A percentile compares a stretch with the other conserved stretches of the same genome.
These are phyloP conservation scores for Nyleta sp. DNA, from an alignment of 2,888 invertebrate species.

Conservation along the genomic window DNA sequence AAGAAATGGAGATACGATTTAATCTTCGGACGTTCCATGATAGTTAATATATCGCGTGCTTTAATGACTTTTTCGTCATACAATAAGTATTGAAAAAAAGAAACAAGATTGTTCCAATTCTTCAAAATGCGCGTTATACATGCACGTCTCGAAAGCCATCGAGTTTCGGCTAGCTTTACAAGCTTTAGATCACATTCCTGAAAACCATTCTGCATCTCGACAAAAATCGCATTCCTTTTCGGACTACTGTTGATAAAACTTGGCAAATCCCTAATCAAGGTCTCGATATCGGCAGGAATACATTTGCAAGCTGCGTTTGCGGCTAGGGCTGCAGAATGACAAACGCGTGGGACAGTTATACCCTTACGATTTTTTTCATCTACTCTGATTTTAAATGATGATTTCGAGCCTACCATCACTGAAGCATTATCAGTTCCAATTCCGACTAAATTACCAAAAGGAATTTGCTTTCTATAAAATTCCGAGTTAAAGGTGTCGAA, in stretches of 20 bases:
- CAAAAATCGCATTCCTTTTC: constrained; percentile 16
- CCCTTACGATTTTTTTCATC: constrained; percentile 13
- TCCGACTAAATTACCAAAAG: constrained; percentile 47
- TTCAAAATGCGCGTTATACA: constrained; percentile 17
- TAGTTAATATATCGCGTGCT: neutral
- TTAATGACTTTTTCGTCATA: neutral
- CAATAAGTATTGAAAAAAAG: constrained; percentile 5
- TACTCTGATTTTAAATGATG: constrained; percentile 48
- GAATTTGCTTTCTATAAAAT: constrained; percentile 45
- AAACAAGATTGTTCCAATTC: constrained; percentile 20
- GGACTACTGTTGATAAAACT: neutral
- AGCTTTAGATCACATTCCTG: constrained; percentile 22
- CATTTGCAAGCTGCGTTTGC: constrained; percentile 5
- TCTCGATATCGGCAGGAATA: neutral
- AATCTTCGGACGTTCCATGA: neutral
- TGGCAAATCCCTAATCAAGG: constrained; percentile 14
- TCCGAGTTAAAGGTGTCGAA: constrained; percentile 21
- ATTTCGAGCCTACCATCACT: constrained; percentile 58
- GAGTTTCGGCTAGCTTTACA: constrained; percentile 26
- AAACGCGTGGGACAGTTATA: constrained; percentile 29
- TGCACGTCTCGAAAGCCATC: constrained; percentile 32
- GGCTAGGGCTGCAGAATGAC: neutral
- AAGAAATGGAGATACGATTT: constrained; percentile 21
- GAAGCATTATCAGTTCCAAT: constrained; percentile 62
- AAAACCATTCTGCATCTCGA: constrained; percentile 17